Percentiles rank a stretch among this genome's conserved stretches.
Evolutionary conservation across 2,797 vertebrate genomes (phyloP).

Genomic region (Danionella dracula): DNA sequence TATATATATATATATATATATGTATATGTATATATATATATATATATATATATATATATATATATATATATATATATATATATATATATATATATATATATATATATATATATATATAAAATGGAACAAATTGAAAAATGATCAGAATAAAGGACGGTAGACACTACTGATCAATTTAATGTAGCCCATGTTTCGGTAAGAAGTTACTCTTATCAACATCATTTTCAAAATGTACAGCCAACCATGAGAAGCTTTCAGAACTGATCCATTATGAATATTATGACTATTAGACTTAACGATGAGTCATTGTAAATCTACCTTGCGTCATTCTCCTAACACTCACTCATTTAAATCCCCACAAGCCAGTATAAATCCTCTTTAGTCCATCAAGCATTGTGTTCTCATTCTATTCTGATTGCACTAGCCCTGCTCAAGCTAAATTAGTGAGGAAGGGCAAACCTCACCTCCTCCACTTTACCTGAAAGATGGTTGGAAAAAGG

Average conservation of each 20-base stretch:
- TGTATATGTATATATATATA: too few relatives aligned
- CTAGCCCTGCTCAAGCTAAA: not conserved
- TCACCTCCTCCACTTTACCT: not conserved
- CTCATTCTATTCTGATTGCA: not conserved
- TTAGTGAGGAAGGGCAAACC: not conserved
- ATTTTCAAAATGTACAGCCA: not conserved
- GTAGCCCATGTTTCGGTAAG: too few relatives aligned
- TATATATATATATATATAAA: too few relatives aligned
- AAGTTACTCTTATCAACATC: too few relatives aligned
- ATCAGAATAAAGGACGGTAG: too few relatives aligned
- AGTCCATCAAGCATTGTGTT: not conserved
- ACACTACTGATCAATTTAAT: too few relatives aligned
- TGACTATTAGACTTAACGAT: not conserved
- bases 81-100: too few relatives aligned
- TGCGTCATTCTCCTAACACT: not conserved
- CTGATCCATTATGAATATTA: not conserved
- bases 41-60: too few relatives aligned
- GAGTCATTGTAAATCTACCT: slow-evolving; percentile 3
- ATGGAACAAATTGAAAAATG: too few relatives aligned
- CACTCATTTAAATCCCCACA: not conserved
- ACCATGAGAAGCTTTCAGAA: not conserved
- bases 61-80: too few relatives aligned
- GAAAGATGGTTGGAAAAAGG: not conserved
- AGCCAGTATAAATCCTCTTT: not conserved
- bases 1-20: too few relatives aligned